phyloP scores from a whole-genome alignment of 2,113 vertebrate genomes.

The Chaetodon trifascialis region DNA sequence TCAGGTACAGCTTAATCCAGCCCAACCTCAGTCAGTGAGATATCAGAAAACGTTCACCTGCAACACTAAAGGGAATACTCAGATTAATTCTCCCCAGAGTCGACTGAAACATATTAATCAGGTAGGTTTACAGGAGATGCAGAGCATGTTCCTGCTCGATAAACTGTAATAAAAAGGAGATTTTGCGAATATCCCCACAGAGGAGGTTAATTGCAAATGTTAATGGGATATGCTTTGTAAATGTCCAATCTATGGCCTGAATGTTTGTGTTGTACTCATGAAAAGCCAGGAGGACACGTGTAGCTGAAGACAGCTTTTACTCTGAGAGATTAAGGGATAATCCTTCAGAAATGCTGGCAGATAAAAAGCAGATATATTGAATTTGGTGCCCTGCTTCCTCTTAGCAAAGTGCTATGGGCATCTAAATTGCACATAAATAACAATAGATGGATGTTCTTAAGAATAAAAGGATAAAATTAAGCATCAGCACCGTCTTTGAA shows the following conservation, averaged over 20 bases:
- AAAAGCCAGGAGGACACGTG: slow-evolving; percentile 53
- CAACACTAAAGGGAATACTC: slow-evolving; percentile 60
- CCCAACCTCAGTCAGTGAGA: slow-evolving; percentile 45
- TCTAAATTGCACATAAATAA: slow-evolving; percentile 29
- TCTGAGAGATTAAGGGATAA: slow-evolving; percentile 63
- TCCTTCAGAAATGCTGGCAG: slow-evolving; percentile 63
- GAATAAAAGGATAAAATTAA: slow-evolving; percentile 40
- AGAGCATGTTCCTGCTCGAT: slow-evolving; percentile 66
- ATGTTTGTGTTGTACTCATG: slow-evolving; percentile 41
- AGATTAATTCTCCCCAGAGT: slow-evolving; percentile 65
- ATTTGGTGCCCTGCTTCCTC: slow-evolving; percentile 37
- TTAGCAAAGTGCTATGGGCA: slow-evolving; percentile 30
- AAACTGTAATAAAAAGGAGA: slow-evolving; percentile 61
- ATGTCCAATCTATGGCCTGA: slow-evolving; percentile 49
- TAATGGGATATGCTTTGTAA: slow-evolving; percentile 55
- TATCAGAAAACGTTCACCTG: slow-evolving; percentile 64
- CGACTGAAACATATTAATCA: slow-evolving; percentile 70
- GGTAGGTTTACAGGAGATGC: slow-evolving; percentile 58
- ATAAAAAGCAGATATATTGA: slow-evolving; percentile 58
- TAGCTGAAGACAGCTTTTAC: slow-evolving; percentile 47
- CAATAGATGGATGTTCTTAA: neutral
- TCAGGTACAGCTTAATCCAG: slow-evolving; percentile 56
- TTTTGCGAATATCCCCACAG: slow-evolving; percentile 64
- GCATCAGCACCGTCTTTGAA: slow-evolving; percentile 28
- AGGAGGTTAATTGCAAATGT: slow-evolving; percentile 67